Conservation (phyloP, 1,140 invertebrate genomes). For the Nasonia giraulti region DNA sequence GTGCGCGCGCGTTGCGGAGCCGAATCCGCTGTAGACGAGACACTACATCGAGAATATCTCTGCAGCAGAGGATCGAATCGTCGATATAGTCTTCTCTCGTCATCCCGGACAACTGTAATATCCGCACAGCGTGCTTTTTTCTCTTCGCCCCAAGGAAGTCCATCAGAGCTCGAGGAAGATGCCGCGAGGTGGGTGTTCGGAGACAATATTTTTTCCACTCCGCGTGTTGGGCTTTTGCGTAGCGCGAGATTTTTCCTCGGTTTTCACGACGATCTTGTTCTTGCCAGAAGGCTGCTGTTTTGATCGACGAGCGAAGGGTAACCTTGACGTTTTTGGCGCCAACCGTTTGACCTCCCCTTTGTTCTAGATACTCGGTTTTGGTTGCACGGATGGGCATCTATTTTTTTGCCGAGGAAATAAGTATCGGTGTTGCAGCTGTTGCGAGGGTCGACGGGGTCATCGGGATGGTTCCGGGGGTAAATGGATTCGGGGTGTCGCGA, state of each 20-base stretch:
- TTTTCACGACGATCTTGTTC: neutral
- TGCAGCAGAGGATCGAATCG: neutral
- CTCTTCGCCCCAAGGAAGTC: neutral
- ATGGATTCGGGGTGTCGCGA: too few species aligned
- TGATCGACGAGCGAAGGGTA: neutral
- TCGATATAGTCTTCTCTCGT: neutral
- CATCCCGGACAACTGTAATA: neutral
- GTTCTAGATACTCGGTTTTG: neutral
- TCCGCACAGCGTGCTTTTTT: neutral
- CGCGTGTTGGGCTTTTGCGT: neutral
- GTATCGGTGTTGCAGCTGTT: too few species aligned
- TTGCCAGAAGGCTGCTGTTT: too few species aligned
- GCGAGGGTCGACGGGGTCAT: too few species aligned
- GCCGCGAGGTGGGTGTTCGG: conserved; percentile 13
- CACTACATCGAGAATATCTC: too few species aligned
- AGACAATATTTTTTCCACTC: neutral
- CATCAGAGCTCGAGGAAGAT: conserved; percentile 2
- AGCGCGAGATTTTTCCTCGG: neutral
- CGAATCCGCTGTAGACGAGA: too few species aligned
- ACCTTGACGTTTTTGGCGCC: conserved; percentile 32
- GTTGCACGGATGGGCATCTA: neutral
- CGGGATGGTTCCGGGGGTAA: too few species aligned
- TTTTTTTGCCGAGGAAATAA: too few species aligned
- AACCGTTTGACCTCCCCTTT: neutral
- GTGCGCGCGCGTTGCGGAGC: too few species aligned